Conservation (phyloP, 2,113 vertebrate genomes). For the Melanerpes aurifrons region DNA sequence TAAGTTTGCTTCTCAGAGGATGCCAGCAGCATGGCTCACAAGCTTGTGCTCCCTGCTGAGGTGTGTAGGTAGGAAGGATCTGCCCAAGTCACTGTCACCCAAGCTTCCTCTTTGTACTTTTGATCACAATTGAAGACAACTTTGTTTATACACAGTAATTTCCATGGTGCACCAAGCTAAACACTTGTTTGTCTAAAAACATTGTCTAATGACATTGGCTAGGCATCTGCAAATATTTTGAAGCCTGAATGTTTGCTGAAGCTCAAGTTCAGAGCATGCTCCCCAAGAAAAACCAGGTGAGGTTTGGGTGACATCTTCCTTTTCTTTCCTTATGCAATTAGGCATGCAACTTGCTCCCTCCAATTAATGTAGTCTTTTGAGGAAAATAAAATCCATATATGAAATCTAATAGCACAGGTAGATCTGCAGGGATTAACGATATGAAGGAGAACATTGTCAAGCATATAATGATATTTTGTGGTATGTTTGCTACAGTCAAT, state of each 20-base stretch:
- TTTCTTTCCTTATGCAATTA: not conserved
- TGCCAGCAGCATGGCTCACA: accelerated
- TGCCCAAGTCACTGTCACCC: not conserved
- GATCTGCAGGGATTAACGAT: constrained; percentile 29
- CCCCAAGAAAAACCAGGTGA: not conserved
- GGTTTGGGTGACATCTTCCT: not conserved
- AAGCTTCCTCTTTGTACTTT: not conserved
- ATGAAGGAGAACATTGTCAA: constrained; percentile 59
- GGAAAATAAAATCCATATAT: constrained; percentile 18
- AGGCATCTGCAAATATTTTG: not conserved
- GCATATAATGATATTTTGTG: constrained; percentile 55
- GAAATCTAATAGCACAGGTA: constrained; percentile 58
- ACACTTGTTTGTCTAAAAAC: not conserved
- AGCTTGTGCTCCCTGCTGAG: not conserved
- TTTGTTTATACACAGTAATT: not conserved
- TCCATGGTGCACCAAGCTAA: not conserved
- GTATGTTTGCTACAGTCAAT: constrained; percentile 46
- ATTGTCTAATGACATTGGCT: not conserved
- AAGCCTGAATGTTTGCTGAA: not conserved
- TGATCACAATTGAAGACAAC: not conserved
- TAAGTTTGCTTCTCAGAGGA: not conserved
- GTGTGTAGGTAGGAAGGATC: not conserved
- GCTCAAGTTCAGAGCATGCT: not conserved
- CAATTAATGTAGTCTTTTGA: not conserved
- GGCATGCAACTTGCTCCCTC: not conserved